Conservation (phyloP, 2,888 invertebrate species). For the Apoderus coryli region DNA sequence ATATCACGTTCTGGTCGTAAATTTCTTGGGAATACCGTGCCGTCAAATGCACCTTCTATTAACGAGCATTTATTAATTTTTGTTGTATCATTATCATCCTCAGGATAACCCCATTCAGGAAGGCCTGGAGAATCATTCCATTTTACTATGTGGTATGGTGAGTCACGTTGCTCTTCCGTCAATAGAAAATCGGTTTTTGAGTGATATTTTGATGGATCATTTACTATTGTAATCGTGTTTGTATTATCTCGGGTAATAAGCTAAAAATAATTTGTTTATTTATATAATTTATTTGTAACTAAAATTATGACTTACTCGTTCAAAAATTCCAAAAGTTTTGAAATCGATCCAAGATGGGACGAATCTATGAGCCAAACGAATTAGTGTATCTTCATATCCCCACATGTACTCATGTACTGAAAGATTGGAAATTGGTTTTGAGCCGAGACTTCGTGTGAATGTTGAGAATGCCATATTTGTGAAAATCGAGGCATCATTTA, state of each 20-base stretch:
- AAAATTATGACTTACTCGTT: constrained; percentile 44
- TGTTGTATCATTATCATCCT: constrained; percentile 21
- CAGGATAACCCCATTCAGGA: constrained; percentile 49
- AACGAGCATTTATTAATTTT: constrained; percentile 47
- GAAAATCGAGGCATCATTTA: constrained; percentile 38
- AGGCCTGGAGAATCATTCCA: constrained; percentile 55
- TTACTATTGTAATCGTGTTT: constrained; percentile 41
- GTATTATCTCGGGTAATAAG: constrained; percentile 43
- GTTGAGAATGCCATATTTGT: constrained; percentile 46
- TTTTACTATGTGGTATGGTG: constrained; percentile 39
- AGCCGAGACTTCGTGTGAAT: constrained; percentile 38
- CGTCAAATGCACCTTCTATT: constrained; percentile 55
- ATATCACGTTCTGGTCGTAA: constrained; percentile 40
- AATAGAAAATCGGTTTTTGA: constrained; percentile 19
- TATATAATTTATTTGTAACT: not conserved
- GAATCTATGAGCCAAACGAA: constrained; percentile 51
- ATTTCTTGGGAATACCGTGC: constrained; percentile 50
- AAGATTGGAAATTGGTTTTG: constrained; percentile 47
- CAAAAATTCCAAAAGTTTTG: constrained; percentile 64
- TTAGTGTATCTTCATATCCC: constrained; percentile 67
- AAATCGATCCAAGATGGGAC: constrained; percentile 69
- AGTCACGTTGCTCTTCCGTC: constrained; percentile 23
- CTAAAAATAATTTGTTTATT: constrained; percentile 26
- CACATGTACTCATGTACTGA: constrained; percentile 59
- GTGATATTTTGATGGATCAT: constrained; percentile 25